A percentile compares a stretch with the other conserved stretches of the same genome.
These are phyloP conservation scores for Pyrocoelia pectoralis DNA, from an alignment of 2,888 invertebrate species.

Conservation along the genomic window DNA sequence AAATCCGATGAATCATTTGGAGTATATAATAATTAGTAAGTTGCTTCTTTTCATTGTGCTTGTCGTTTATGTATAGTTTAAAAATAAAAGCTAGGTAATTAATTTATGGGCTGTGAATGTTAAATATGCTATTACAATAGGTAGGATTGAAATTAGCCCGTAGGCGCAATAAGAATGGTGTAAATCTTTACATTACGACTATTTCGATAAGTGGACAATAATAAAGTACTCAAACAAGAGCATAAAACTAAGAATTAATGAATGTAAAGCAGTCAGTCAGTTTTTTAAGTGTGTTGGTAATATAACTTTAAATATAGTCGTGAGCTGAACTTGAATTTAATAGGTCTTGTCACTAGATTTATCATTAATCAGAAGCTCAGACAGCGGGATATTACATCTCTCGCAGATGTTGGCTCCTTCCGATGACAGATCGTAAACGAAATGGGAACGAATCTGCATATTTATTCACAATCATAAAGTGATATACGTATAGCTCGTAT, in stretches of 20 bases:
- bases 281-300: not conserved
- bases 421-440: slow-evolving; percentile 55
- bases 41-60: too few relatives aligned
- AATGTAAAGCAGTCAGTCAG: not conserved
- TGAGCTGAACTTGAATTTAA: slow-evolving; percentile 35
- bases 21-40: too few relatives aligned
- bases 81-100: too few relatives aligned
- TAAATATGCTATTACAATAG: too few relatives aligned
- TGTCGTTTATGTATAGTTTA: too few relatives aligned
- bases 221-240: too few relatives aligned
- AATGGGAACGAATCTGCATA: slow-evolving; percentile 58
- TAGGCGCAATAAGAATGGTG: too few relatives aligned
- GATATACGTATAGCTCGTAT: slow-evolving; percentile 41
- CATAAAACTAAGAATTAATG: not conserved
- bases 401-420: slow-evolving; percentile 56
- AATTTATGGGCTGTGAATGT: too few relatives aligned
- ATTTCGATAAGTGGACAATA: too few relatives aligned
- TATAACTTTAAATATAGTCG: slow-evolving; percentile 32
- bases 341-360: slow-evolving; percentile 46
- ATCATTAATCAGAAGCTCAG: slow-evolving; percentile 57
- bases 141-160: too few relatives aligned
- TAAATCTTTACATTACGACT: too few relatives aligned
- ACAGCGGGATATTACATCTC: slow-evolving; percentile 59
- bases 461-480: slow-evolving; percentile 54
- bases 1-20: too few relatives aligned